Conservation (phyloP, 1,140 invertebrate genomes). For the Drosophila subpulchrella region DNA sequence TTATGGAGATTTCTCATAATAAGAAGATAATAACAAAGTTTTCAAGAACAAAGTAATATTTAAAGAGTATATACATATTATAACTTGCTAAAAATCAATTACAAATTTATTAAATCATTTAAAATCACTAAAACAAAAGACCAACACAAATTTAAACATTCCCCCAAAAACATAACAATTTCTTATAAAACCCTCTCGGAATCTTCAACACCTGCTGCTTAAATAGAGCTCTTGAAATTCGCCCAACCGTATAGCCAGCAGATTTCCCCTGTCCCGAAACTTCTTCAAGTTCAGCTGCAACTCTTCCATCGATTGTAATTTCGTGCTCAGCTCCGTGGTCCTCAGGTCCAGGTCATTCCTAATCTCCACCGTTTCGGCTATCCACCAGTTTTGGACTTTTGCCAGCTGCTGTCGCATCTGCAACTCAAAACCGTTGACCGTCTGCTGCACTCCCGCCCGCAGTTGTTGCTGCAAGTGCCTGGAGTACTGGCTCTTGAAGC, state of each 20-base stretch:
- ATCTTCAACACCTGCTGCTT: conserved; percentile 1
- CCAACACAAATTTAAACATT: conserved; percentile 6
- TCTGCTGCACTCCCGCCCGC: conserved; percentile 94
- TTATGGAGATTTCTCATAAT: no score
- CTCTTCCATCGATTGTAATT: conserved; percentile 9
- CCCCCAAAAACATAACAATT: no score
- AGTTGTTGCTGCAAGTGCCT: conserved; percentile 97
- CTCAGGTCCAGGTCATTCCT: conserved; percentile 10
- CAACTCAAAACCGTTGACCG: conserved; percentile 98
- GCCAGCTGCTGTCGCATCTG: conserved; percentile 88
- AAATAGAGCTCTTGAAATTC: conserved; percentile 46
- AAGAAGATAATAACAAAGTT: background rate
- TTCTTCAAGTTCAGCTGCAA: conserved; percentile 20
- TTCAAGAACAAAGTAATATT: background rate
- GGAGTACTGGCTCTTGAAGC: conserved; percentile 98
- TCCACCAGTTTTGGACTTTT: conserved; percentile 13
- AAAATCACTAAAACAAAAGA: conserved; percentile 1
- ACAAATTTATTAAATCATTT: conserved; percentile 1
- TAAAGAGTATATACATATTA: background rate
- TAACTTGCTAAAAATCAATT: no score
- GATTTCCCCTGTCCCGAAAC: conserved; percentile 3
- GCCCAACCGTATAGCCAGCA: conserved; percentile 27
- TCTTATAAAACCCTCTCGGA: background rate
- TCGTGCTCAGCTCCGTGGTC: conserved; percentile 2
- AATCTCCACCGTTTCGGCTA: background rate